Evolutionary conservation across 2,888 invertebrate species (phyloP).

Genomic region (Synergus japonicus): DNA sequence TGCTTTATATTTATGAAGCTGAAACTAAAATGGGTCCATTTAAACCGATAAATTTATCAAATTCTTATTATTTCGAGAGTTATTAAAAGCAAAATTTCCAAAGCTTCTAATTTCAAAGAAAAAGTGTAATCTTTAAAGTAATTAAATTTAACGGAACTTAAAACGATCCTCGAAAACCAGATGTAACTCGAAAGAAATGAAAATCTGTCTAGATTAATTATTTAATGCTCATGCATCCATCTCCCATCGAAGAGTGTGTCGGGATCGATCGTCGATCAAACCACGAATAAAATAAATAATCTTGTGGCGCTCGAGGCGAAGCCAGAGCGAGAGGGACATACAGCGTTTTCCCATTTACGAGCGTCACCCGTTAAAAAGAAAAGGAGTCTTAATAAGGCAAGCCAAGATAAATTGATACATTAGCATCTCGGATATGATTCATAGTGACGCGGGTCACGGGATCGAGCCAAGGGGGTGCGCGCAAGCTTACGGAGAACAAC

Average conservation of each 20-base stretch:
- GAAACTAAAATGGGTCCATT: too few relatives aligned
- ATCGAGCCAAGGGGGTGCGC: slow-evolving; percentile 51
- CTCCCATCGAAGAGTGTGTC: not conserved
- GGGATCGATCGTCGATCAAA: slow-evolving; percentile 25
- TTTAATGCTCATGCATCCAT: not conserved
- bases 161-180: too few relatives aligned
- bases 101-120: too few relatives aligned
- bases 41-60: too few relatives aligned
- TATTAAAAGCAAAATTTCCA: too few relatives aligned
- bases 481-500: slow-evolving; percentile 46
- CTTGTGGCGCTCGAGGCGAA: not conserved
- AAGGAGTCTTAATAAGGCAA: slow-evolving; percentile 57
- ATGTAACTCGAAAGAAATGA: not conserved
- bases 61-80: too few relatives aligned
- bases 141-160: too few relatives aligned
- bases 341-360: slow-evolving; percentile 53
- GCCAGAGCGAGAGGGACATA: slow-evolving; percentile 24
- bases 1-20: not conserved
- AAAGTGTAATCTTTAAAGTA: too few relatives aligned
- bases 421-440: slow-evolving; percentile 73
- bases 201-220: not conserved
- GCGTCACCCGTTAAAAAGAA: slow-evolving; percentile 55
- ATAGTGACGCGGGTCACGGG: slow-evolving; percentile 65
- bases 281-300: not conserved
- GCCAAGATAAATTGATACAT: slow-evolving; percentile 74